Conservation (phyloP, 2,113 vertebrate genomes). For the Hippocampus abdominalis region DNA sequence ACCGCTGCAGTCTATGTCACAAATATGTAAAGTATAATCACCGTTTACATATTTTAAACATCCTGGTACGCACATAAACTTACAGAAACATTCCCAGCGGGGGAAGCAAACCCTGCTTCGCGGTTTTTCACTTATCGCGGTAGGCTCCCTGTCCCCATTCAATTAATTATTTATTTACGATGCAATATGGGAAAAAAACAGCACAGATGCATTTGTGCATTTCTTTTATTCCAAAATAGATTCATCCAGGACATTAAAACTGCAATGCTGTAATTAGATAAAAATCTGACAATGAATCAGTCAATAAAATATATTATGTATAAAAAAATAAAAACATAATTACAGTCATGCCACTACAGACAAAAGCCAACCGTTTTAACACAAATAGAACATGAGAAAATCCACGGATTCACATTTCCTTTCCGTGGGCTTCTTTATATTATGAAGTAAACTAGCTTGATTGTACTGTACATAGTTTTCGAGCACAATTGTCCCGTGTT, state of each 20-base stretch:
- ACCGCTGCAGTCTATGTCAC: too few relatives aligned
- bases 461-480: constrained; percentile 23
- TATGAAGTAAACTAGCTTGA: constrained; percentile 9
- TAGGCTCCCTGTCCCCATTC: too few relatives aligned
- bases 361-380: background rate
- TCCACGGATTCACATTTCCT: constrained; percentile 23
- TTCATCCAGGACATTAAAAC: background rate
- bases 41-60: too few relatives aligned
- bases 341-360: constrained; percentile 12
- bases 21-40: too few relatives aligned
- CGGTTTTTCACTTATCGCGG: too few relatives aligned
- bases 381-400: constrained; percentile 41
- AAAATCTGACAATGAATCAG: background rate
- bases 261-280: constrained; percentile 24
- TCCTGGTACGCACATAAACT: too few relatives aligned
- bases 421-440: constrained; percentile 12
- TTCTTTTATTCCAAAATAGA: constrained; percentile 4
- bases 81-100: too few relatives aligned
- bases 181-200: background rate
- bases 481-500: constrained; percentile 39
- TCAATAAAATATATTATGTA: constrained; percentile 39
- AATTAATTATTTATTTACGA: background rate
- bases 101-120: too few relatives aligned
- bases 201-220: background rate
- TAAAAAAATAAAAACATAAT: constrained; percentile 38